Evolutionary conservation across 2,888 invertebrate genomes (phyloP).

Genomic region (Athetis lepigone): DNA sequence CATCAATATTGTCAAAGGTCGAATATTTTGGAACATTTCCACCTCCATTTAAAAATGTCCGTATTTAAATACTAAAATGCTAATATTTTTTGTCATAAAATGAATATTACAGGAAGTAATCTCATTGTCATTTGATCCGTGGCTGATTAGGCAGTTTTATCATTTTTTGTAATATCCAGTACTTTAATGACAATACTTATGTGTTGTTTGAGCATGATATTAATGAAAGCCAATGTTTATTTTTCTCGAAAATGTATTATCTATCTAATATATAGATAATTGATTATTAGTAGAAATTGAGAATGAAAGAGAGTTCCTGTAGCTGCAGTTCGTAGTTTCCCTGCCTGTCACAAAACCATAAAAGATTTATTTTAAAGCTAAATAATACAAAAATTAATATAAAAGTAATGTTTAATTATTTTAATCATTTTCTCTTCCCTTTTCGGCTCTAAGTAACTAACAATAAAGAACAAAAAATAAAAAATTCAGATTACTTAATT

Average conservation of each 20-base stretch:
- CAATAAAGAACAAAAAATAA: too few relatives aligned
- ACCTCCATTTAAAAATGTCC: constrained; percentile 32
- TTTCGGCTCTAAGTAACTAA: too few relatives aligned
- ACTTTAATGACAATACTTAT: constrained; percentile 53
- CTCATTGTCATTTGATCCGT: constrained; percentile 64
- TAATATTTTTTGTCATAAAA: constrained; percentile 47
- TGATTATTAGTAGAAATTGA: too few relatives aligned
- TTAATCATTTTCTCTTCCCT: too few relatives aligned
- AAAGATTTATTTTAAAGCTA: too few relatives aligned
- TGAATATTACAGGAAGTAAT: constrained; percentile 58
- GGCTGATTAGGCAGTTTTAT: constrained; percentile 59
- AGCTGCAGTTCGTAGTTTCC: too few relatives aligned
- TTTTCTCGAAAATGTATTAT: neutral
- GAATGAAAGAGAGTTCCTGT: too few relatives aligned
- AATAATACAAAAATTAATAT: too few relatives aligned
- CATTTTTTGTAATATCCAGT: constrained; percentile 49
- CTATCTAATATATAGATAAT: neutral
- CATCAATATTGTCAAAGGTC: constrained; percentile 11
- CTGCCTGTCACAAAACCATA: too few relatives aligned
- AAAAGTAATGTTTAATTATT: too few relatives aligned
- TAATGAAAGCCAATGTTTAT: constrained; percentile 15
- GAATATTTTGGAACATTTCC: constrained; percentile 20
- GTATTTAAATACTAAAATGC: constrained; percentile 13
- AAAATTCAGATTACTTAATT: too few relatives aligned
- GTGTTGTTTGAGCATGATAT: neutral